Percentiles rank a stretch among this genome's conserved stretches.
phyloP scores from a whole-genome alignment of 2,113 vertebrate species.

The Pachyramphus minor region DNA sequence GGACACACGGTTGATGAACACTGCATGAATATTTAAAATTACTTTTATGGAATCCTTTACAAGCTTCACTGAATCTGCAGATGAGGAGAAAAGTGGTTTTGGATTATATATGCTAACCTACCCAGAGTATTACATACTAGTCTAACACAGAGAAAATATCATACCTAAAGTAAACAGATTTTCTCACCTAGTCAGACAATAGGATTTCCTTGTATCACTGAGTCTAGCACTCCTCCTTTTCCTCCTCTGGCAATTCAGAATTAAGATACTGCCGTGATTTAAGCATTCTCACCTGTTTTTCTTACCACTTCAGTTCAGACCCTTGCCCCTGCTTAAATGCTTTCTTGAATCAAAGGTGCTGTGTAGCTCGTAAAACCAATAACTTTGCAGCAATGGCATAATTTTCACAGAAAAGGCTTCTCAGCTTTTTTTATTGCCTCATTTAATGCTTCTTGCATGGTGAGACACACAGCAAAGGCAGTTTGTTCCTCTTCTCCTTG shows the following conservation, averaged over 20 bases:
- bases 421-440: background rate
- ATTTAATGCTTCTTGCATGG: background rate
- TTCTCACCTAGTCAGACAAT: background rate
- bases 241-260: background rate
- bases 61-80: conserved; percentile 31
- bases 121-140: background rate
- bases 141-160: background rate
- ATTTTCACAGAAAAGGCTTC: background rate
- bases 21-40: conserved; percentile 47
- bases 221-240: background rate
- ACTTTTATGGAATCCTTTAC: background rate
- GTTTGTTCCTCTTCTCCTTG: background rate
- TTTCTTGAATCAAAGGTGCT: background rate
- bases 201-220: background rate
- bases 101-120: background rate
- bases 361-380: background rate
- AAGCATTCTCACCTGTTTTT: background rate
- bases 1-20: background rate
- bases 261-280: background rate
- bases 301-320: background rate
- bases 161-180: background rate
- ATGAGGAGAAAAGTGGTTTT: background rate
- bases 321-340: background rate
- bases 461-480: background rate
- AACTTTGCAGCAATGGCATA: background rate